Evolutionary conservation across 1,140 invertebrate genomes (phyloP).

Genomic region (Macrobrachium rosenbergii): DNA sequence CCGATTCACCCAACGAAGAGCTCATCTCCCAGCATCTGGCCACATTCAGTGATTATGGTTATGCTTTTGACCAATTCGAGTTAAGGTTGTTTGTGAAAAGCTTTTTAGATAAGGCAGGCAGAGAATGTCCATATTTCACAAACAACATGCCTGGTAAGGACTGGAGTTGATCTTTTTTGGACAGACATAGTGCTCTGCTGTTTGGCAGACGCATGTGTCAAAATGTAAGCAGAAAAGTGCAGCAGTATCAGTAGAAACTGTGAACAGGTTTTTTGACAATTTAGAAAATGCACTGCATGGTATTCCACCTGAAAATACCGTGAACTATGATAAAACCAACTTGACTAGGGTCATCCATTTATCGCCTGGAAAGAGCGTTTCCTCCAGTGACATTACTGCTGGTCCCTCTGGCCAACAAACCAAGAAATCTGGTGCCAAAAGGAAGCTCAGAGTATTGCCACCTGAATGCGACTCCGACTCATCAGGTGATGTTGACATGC

Average conservation of each 20-base stretch:
- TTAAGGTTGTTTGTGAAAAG: slow-evolving; percentile 24
- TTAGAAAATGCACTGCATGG: neutral
- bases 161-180: neutral
- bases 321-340: slow-evolving; percentile 27
- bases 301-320: slow-evolving; percentile 14
- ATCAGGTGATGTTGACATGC: too few relatives aligned
- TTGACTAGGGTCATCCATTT: too few relatives aligned
- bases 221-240: slow-evolving; percentile 30
- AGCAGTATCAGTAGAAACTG: neutral
- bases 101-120: slow-evolving; percentile 24
- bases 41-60: slow-evolving; percentile 15
- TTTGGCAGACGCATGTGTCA: slow-evolving; percentile 21
- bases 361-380: too few relatives aligned
- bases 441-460: too few relatives aligned
- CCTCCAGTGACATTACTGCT: too few relatives aligned
- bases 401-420: too few relatives aligned
- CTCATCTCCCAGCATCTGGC: slow-evolving; percentile 27
- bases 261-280: slow-evolving; percentile 27
- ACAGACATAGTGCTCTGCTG: neutral
- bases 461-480: too few relatives aligned
- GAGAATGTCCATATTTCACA: slow-evolving; percentile 1
- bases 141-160: slow-evolving; percentile 23
- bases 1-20: too few relatives aligned
- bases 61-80: slow-evolving; percentile 14
- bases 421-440: too few relatives aligned